These are phyloP conservation scores for Jacana jacana DNA, from an alignment of 2,113 vertebrate species.

Conservation along the genomic window DNA sequence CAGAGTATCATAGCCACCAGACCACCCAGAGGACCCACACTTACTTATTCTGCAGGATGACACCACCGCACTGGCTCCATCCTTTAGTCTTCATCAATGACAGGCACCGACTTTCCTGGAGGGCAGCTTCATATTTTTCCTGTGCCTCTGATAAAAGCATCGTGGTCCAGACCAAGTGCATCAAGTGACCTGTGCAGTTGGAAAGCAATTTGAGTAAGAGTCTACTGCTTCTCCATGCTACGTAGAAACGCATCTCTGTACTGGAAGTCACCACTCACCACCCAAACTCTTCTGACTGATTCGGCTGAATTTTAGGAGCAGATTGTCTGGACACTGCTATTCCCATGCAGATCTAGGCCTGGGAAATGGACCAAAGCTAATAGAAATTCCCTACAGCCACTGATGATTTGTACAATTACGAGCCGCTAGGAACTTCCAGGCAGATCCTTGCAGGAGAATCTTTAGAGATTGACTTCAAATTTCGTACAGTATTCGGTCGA, in stretches of 20 bases:
- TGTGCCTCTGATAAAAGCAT: not conserved
- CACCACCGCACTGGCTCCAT: not conserved
- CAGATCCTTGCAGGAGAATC: not conserved
- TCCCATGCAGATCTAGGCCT: not conserved
- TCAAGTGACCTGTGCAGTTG: not conserved
- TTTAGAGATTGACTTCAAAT: not conserved
- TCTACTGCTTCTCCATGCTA: not conserved
- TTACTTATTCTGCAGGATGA: not conserved
- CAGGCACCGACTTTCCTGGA: not conserved
- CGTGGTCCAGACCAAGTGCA: not conserved
- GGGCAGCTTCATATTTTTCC: not conserved
- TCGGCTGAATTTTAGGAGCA: not conserved
- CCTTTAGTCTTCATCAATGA: not conserved
- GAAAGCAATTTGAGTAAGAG: not conserved
- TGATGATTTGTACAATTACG: not conserved
- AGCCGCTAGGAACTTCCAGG: not conserved
- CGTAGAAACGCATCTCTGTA: accelerated
- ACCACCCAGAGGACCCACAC: not conserved
- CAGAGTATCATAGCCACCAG: not conserved
- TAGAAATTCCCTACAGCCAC: not conserved
- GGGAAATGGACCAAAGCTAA: not conserved
- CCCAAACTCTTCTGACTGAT: not conserved
- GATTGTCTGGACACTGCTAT: not conserved
- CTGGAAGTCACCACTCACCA: not conserved
- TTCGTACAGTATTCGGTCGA: not conserved